Conservation (phyloP, 2,888 invertebrate genomes). For the Gibbula magus region DNA sequence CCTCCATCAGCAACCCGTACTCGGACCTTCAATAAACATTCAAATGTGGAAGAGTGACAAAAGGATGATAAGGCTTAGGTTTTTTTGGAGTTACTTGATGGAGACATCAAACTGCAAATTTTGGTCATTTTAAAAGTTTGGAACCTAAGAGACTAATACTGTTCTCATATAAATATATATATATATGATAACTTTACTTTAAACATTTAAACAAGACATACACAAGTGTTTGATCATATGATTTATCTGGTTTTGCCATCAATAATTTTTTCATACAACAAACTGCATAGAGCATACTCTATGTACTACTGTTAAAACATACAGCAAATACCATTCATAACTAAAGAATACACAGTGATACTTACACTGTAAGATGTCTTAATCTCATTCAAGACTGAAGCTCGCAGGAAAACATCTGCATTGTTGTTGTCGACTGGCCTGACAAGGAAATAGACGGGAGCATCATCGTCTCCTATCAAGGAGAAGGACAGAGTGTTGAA, state of each 20-base stretch:
- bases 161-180: too few species aligned
- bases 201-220: too few species aligned
- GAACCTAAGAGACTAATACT: too few species aligned
- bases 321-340: too few species aligned
- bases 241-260: too few species aligned
- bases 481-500: slow-evolving; percentile 58
- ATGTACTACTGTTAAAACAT: too few species aligned
- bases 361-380: slow-evolving; percentile 40
- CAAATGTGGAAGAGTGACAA: background rate
- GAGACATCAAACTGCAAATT: too few species aligned
- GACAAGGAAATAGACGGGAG: slow-evolving; percentile 44
- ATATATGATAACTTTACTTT: too few species aligned
- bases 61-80: background rate
- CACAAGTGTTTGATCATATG: too few species aligned
- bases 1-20: slow-evolving; percentile 34
- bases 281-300: too few species aligned
- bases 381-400: slow-evolving; percentile 34
- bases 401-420: slow-evolving; percentile 41
- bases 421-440: slow-evolving; percentile 34
- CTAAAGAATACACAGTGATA: background rate
- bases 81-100: background rate
- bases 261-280: too few species aligned
- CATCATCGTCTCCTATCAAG: slow-evolving; percentile 48
- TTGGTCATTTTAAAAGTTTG: too few species aligned
- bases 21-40: background rate